These are phyloP conservation scores for Paratrypauchen microcephalus DNA, from an alignment of 2,797 vertebrate genomes.

Conservation along the genomic window DNA sequence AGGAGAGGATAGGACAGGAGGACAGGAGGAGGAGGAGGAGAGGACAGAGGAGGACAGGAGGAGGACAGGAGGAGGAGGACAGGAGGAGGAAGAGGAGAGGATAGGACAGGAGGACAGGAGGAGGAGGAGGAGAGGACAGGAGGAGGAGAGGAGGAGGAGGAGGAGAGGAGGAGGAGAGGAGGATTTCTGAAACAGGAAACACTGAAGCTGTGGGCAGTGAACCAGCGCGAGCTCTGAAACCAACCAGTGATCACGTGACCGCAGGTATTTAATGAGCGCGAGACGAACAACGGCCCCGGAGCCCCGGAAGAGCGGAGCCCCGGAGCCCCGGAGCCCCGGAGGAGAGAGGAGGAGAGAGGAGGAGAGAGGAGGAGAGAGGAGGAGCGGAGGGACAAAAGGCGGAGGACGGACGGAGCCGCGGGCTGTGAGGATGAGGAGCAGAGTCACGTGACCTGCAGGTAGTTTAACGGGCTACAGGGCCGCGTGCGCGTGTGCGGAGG, in stretches of 20 bases:
- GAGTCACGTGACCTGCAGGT: slow-evolving; percentile 12
- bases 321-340: neutral
- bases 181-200: neutral
- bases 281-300: too few relatives aligned
- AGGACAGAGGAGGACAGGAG: too few relatives aligned
- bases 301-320: neutral
- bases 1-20: neutral
- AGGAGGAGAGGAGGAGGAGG: slow-evolving; percentile 8
- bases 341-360: too few relatives aligned
- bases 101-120: too few relatives aligned
- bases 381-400: neutral
- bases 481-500: neutral
- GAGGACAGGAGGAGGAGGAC: neutral
- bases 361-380: neutral
- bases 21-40: neutral
- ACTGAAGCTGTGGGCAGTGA: neutral
- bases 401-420: neutral
- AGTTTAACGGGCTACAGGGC: slow-evolving; percentile 1
- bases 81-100: slow-evolving; percentile 1
- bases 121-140: neutral
- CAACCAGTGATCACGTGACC: neutral
- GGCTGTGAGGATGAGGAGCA: neutral
- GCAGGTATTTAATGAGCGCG: slow-evolving; percentile 1
- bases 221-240: neutral
- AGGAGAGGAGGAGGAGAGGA: too few relatives aligned